Percentiles rank a stretch among this genome's conserved stretches.
phyloP scores from a whole-genome alignment of 1,140 invertebrate species.

The Acromyrmex echinatior region DNA sequence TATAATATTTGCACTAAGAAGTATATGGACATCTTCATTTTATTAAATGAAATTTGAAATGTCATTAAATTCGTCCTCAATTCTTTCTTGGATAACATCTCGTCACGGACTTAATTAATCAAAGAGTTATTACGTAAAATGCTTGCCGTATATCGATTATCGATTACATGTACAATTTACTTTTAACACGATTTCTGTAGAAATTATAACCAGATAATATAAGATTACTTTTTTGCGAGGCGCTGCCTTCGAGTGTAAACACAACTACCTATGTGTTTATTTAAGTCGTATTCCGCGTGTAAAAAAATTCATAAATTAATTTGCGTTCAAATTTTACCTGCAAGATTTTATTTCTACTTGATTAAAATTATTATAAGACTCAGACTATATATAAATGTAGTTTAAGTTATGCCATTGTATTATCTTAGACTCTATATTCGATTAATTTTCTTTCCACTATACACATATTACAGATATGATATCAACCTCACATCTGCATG shows the following conservation, averaged over 20 bases:
- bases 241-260: not conserved
- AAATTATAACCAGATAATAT: constrained; percentile 10
- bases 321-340: not conserved
- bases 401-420: not conserved
- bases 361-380: constrained; percentile 1
- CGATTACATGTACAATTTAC: not conserved
- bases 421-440: not conserved
- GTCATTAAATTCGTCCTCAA: not conserved
- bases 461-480: too few species aligned
- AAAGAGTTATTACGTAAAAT: constrained; percentile 56
- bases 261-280: not conserved
- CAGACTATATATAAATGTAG: not conserved
- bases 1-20: not conserved
- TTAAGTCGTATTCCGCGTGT: not conserved
- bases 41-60: constrained; percentile 5
- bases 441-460: not conserved
- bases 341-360: not conserved
- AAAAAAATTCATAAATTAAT: not conserved
- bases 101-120: not conserved
- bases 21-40: constrained; percentile 14
- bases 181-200: constrained; percentile 25
- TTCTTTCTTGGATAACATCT: not conserved
- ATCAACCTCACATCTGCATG: not conserved
- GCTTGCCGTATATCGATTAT: not conserved
- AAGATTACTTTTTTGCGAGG: constrained; percentile 10